Base-by-base conservation (phyloP, 1,140 invertebrate species). In the Drosophila pachea region DNA sequence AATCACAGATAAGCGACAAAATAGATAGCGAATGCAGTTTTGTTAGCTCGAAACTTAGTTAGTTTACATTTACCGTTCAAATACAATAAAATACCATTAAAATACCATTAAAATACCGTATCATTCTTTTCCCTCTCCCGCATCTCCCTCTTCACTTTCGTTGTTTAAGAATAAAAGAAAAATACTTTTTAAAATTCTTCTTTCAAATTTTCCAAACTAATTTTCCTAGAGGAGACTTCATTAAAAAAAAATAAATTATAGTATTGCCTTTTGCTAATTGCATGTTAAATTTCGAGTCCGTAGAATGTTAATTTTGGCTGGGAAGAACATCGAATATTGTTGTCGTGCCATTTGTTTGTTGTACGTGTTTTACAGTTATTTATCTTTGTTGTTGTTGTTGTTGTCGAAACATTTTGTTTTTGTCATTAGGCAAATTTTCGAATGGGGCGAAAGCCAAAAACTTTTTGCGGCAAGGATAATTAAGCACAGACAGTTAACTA, bases 381-480 rank as follows among this genome's bases (percentile, higher is more conserved):
- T 74, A 72, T 22, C 22, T 1, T 60, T 77, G 62, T 68, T 69
- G 55, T 67, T 68, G 22, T 60, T 77, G 62, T 68, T 69, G 55
- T 67, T 68, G 69, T 38, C 31, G 36, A 45, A 66, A 61, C 63
- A 52, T 74, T 42, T 64, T 56, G 42, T 70, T 59, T 71, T 62
- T 68, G 73, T 73, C 73, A 74, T 74, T 74, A 72, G 58, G 53
- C 52, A 66, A 71, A 74, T 60, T 73, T 22, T 65, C 59, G 36
- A 77, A 70, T 56, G 66, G 50, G 64, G 53, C 45, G 55, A 61
- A 49, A 53, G 50, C 50, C 38, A 31, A 66, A 70, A 81, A 73
- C 47, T 81, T 84, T 78, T 84, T 84, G 73, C n/a, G 76, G 76
- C 50, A 67, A 65, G 68, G 72, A 78, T 76, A 83, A 83, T 83